Conservation (phyloP, 2,797 vertebrate genomes). For the Peromyscus attwateri region DNA sequence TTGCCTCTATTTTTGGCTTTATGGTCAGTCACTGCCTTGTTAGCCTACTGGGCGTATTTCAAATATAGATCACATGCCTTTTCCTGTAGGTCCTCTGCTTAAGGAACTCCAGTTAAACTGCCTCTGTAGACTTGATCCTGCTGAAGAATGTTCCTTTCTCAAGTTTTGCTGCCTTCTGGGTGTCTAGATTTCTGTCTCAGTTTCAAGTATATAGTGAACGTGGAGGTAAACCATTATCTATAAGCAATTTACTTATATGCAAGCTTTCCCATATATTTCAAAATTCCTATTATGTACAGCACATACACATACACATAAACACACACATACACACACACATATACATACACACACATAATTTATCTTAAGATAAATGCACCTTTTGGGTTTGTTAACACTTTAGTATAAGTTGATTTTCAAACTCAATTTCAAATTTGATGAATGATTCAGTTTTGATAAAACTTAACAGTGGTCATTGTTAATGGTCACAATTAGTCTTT, state of each 20-base stretch:
- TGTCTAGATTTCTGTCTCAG: neutral
- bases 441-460: neutral
- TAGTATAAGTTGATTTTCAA: constrained; percentile 29
- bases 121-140: neutral
- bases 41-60: no score
- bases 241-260: neutral
- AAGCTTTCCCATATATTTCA: neutral
- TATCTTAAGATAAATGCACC: neutral
- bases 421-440: neutral
- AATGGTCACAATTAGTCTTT: neutral
- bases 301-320: neutral
- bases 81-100: neutral
- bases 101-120: neutral
- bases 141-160: neutral
- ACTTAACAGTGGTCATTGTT: neutral
- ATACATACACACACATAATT: neutral
- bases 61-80: rapidly evolving
- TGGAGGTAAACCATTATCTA: neutral
- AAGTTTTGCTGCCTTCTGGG: neutral
- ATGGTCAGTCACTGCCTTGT: neutral
- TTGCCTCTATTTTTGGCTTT: neutral
- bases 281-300: neutral
- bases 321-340: neutral
- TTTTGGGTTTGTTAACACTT: constrained; percentile 22
- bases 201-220: neutral